Evolutionary conservation across 2,113 vertebrate species (phyloP).

Genomic region (Athene cunicularia): DNA sequence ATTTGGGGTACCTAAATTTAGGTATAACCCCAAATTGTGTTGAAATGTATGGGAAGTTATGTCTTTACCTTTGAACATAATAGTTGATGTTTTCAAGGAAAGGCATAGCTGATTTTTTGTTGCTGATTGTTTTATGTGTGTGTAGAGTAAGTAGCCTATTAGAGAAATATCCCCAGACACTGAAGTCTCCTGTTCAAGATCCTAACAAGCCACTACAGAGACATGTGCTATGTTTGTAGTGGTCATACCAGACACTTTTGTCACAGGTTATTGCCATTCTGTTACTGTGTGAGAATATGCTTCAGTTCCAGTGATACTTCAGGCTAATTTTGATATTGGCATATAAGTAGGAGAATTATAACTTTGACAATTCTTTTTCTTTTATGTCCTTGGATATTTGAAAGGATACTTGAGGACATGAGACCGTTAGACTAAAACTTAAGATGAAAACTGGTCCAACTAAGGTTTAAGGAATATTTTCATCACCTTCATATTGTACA

Average conservation of each 20-base stretch:
- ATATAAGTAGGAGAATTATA: not conserved
- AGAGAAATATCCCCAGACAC: not conserved
- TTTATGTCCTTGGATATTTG: not conserved
- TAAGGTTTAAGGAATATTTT: not conserved
- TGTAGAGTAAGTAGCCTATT: not conserved
- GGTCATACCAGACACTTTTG: not conserved
- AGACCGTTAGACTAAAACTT: not conserved
- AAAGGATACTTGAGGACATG: not conserved
- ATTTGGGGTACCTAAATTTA: not conserved
- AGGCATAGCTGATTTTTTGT: not conserved
- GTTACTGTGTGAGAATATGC: fast-evolving
- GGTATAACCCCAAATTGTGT: not conserved
- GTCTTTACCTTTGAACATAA: not conserved
- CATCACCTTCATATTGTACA: not conserved
- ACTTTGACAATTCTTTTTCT: not conserved
- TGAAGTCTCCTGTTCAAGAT: not conserved
- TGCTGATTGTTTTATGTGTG: not conserved
- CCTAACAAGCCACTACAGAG: not conserved
- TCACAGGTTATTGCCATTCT: not conserved
- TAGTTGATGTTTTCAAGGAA: too few relatives aligned
- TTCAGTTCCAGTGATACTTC: not conserved
- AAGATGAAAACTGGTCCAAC: not conserved
- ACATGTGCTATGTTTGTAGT: not conserved
- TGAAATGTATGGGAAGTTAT: not conserved
- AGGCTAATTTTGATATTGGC: not conserved